phyloP scores from a whole-genome alignment of 2,888 invertebrate species.

The Oligia fasciuncula region DNA sequence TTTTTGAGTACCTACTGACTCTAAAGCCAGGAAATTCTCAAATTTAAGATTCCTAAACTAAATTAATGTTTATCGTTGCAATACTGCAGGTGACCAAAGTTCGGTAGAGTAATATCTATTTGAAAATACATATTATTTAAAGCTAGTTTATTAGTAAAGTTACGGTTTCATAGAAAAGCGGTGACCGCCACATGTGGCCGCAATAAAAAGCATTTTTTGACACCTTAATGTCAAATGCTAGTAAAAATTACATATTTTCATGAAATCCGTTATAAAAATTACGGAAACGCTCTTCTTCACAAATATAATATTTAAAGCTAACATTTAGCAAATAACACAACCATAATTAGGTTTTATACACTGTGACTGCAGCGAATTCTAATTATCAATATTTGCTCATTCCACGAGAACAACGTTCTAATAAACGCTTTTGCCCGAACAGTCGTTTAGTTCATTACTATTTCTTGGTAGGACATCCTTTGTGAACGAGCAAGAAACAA shows the following conservation, averaged over 20 bases:
- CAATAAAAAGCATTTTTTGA: background rate
- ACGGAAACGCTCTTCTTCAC: no score
- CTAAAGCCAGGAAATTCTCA: background rate
- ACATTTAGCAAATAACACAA: background rate
- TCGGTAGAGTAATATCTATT: background rate
- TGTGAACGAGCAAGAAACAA: slow-evolving; percentile 13
- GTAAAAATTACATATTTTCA: background rate
- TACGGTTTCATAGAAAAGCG: no score
- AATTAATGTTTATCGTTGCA: background rate
- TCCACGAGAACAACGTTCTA: slow-evolving; percentile 6
- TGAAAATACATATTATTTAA: background rate
- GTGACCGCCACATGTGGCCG: background rate
- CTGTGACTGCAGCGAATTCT: slow-evolving; percentile 16
- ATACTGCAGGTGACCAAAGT: background rate
- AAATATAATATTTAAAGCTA: no score
- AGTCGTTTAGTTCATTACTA: slow-evolving; percentile 21
- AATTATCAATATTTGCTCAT: slow-evolving; percentile 37
- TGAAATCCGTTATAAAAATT: background rate
- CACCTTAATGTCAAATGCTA: background rate
- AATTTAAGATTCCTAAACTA: background rate
- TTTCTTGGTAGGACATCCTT: slow-evolving; percentile 31
- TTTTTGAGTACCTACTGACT: slow-evolving; percentile 13
- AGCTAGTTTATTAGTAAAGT: background rate
- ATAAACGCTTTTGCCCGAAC: slow-evolving; percentile 32
- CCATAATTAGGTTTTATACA: slow-evolving; percentile 8